A percentile compares a stretch with the other conserved stretches of the same genome.
Conservation (phyloP, 2,888 invertebrate species). For the Drosophila greeni region DNA sequence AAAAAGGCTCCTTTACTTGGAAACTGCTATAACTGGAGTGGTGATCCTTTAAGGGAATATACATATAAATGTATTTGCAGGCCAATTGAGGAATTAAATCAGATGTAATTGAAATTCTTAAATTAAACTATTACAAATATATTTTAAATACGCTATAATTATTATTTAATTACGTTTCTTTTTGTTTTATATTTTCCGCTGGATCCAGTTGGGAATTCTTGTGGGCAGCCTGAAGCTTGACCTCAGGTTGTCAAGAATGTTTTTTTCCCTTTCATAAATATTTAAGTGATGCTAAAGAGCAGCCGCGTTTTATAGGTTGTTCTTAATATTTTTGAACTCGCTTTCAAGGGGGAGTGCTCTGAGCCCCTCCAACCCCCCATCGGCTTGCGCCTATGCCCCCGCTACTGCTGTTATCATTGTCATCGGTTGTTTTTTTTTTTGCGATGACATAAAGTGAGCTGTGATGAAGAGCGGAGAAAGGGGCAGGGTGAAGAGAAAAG, state of each 20-base stretch:
- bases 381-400: conserved; percentile 6
- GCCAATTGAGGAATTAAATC: too few relatives aligned
- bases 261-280: neutral
- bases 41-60: neutral
- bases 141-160: neutral
- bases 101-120: neutral
- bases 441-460: conserved; percentile 61
- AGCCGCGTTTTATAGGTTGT: neutral
- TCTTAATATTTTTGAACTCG: conserved; percentile 7
- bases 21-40: neutral
- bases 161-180: too few relatives aligned
- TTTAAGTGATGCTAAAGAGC: conserved; percentile 4
- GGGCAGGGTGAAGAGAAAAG: conserved; percentile 19
- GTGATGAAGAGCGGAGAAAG: conserved; percentile 9
- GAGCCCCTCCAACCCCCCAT: neutral
- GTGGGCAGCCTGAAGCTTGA: too few relatives aligned
- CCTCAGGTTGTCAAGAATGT: neutral
- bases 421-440: conserved; percentile 57
- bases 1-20: neutral
- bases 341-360: conserved; percentile 1
- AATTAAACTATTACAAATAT: neutral
- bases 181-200: too few relatives aligned
- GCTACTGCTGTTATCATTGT: conserved; percentile 59
- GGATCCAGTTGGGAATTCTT: neutral
- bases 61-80: neutral